phyloP scores from a whole-genome alignment of 2,888 invertebrate species.

The Stenotaenia linearis region DNA sequence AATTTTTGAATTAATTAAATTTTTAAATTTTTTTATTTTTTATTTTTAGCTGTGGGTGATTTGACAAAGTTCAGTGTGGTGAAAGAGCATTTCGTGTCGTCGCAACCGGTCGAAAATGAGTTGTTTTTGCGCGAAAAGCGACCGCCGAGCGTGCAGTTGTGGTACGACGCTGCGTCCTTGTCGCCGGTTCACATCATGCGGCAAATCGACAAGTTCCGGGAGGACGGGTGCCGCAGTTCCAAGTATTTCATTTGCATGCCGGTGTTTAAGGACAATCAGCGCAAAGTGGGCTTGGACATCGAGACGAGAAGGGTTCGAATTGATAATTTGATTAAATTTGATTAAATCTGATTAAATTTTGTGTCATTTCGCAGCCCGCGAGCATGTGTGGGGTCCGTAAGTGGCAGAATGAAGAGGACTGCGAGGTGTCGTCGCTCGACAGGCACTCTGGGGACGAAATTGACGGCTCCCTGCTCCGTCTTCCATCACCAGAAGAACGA shows the following conservation, averaged over 20 bases:
- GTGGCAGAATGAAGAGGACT: constrained; percentile 36
- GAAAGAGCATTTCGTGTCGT: constrained; percentile 56
- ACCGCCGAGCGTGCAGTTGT: constrained; percentile 65
- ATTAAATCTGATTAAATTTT: no score
- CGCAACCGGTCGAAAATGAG: constrained; percentile 62
- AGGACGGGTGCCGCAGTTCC: constrained; percentile 59
- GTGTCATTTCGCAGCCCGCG: constrained; percentile 40
- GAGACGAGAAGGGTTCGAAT: constrained; percentile 66
- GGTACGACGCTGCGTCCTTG: constrained; percentile 70
- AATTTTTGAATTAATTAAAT: neutral
- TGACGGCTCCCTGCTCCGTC: constrained; percentile 29
- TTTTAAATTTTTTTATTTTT: no score
- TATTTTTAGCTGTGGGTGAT: constrained; percentile 80
- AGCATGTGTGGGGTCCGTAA: constrained; percentile 39
- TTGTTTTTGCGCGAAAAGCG: constrained; percentile 70
- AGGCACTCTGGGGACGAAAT: constrained; percentile 11
- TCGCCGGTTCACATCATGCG: constrained; percentile 37
- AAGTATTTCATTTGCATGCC: constrained; percentile 75
- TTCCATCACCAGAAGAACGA: constrained; percentile 43
- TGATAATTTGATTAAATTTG: neutral
- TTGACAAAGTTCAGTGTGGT: constrained; percentile 70
- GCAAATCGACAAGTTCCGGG: constrained; percentile 47
- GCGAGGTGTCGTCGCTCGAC: neutral
- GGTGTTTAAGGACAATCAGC: constrained; percentile 65
- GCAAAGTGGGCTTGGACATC: constrained; percentile 70